Percentiles rank a stretch among this genome's conserved stretches.
phyloP scores from a whole-genome alignment of 1,140 invertebrate species.

The Mamestra configurata region DNA sequence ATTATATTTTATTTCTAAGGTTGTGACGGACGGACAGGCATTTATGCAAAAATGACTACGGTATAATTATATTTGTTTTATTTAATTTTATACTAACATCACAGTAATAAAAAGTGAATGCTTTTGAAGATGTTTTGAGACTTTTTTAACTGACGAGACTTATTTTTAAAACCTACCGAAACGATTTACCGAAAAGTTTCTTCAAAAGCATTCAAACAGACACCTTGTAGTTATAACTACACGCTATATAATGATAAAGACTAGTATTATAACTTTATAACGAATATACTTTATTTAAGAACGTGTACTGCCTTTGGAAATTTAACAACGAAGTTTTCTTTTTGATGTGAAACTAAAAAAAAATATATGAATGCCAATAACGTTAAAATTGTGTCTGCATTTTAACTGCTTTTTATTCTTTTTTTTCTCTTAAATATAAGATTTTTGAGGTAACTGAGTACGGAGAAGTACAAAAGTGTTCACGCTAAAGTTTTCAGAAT shows the following conservation, averaged over 20 bases:
- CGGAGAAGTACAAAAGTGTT: background rate
- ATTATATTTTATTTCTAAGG: constrained; percentile 54
- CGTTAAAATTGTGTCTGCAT: background rate
- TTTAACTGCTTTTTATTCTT: background rate
- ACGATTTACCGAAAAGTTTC: background rate
- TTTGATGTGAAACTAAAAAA: constrained; percentile 32
- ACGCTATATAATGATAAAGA: constrained; percentile 24
- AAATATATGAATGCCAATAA: background rate
- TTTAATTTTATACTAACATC: constrained; percentile 18
- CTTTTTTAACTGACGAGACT: background rate
- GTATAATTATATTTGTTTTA: constrained; percentile 30
- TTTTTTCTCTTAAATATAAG: too few species aligned
- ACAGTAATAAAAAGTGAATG: background rate
- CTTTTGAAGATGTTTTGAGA: background rate
- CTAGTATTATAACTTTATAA: constrained; percentile 48
- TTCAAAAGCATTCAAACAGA: background rate
- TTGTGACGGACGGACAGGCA: constrained; percentile 53
- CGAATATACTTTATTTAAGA: constrained; percentile 30
- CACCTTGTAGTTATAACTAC: constrained; percentile 15
- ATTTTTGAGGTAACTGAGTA: background rate
- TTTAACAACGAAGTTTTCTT: constrained; percentile 17
- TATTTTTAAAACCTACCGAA: too few species aligned
- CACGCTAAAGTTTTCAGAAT: background rate
- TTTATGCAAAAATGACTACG: constrained; percentile 46
- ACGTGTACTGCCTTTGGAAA: constrained; percentile 19